phyloP scores from a whole-genome alignment of 2,113 vertebrate genomes.

The Morone chrysops region DNA sequence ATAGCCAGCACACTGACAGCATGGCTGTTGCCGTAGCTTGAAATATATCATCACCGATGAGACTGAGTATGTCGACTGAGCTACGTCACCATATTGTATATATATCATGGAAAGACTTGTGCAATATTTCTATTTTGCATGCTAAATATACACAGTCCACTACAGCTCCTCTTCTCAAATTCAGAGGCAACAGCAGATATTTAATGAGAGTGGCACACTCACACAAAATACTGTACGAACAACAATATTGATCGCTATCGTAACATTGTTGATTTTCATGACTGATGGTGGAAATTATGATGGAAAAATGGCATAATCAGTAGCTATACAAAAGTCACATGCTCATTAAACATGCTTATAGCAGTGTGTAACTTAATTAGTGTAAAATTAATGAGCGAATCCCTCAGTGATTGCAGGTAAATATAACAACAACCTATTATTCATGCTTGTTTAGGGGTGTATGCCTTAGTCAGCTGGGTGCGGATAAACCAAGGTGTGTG shows the following conservation, averaged over 20 bases:
- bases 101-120: not conserved
- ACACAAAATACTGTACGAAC: not conserved
- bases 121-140: constrained; percentile 3
- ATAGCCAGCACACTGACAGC: constrained; percentile 26
- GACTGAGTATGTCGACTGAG: not conserved
- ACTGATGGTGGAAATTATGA: not conserved
- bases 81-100: not conserved
- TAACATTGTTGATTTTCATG: not conserved
- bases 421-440: constrained; percentile 37
- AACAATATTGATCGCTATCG: not conserved
- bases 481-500: constrained; percentile 54
- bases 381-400: constrained; percentile 12
- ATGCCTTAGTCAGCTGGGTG: constrained; percentile 32
- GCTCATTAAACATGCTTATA: not conserved
- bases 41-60: constrained; percentile 30
- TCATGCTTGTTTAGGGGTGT: constrained; percentile 32
- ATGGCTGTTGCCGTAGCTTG: constrained; percentile 17
- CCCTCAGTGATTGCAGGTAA: constrained; percentile 26
- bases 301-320: not conserved
- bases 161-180: constrained; percentile 3
- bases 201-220: not conserved
- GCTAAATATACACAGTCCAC: constrained; percentile 17
- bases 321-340: not conserved
- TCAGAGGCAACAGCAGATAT: not conserved
- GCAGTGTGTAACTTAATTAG: not conserved